phyloP scores from a whole-genome alignment of 2,797 vertebrate genomes.

The Orestias chungarensis region DNA sequence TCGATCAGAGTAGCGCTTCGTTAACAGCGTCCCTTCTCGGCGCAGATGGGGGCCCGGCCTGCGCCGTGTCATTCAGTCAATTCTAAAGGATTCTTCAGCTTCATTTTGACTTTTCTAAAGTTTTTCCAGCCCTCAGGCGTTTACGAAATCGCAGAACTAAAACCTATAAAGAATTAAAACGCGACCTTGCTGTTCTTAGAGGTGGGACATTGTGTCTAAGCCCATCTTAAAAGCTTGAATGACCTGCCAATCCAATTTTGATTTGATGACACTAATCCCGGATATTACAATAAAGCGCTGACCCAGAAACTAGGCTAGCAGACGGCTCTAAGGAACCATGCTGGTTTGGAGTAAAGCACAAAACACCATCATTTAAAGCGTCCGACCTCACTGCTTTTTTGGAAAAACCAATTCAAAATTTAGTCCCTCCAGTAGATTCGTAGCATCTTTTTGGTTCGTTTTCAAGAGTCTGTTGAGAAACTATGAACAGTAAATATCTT shows the following conservation, averaged over 20 bases:
- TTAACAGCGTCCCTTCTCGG: too few relatives aligned
- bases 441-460: neutral
- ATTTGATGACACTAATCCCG: slow-evolving; percentile 69
- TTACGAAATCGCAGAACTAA: slow-evolving; percentile 22
- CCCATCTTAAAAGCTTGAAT: slow-evolving; percentile 72
- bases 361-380: slow-evolving; percentile 9
- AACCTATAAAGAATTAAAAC: slow-evolving; percentile 53
- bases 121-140: slow-evolving; percentile 4
- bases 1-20: slow-evolving; percentile 72
- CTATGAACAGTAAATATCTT: neutral
- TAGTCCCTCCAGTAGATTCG: neutral
- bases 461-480: neutral
- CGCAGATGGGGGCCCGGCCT: slow-evolving; percentile 36
- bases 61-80: too few relatives aligned
- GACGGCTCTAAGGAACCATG: neutral
- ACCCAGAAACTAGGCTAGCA: slow-evolving; percentile 40
- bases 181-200: slow-evolving; percentile 40
- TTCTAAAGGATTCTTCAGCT: too few relatives aligned
- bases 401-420: neutral
- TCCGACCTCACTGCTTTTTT: neutral
- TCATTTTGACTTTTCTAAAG: slow-evolving; percentile 47
- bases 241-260: slow-evolving; percentile 72
- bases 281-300: slow-evolving; percentile 35
- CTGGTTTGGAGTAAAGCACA: neutral
- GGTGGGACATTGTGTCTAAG: slow-evolving; percentile 56